Evolutionary conservation across 2,888 invertebrate genomes (phyloP).

Genomic region (Thereva unica): DNA sequence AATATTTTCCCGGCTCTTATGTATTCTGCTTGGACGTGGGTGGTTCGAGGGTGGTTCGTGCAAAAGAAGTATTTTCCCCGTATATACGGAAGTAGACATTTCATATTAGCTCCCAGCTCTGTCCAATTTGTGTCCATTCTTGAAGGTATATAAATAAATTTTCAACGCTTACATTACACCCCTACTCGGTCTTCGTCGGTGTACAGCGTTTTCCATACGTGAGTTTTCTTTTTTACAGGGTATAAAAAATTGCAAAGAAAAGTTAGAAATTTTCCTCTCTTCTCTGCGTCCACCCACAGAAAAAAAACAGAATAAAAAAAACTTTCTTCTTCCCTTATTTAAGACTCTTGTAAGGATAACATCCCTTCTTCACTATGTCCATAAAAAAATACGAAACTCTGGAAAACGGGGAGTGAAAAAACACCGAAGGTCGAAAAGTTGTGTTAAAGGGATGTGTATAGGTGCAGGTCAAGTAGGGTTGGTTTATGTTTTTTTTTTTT

Average conservation of each 20-base stretch:
- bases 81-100: slow-evolving; percentile 11
- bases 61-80: no score
- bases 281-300: no score
- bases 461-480: slow-evolving; percentile 24
- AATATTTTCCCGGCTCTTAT: background rate
- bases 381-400: no score
- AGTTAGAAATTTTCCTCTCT: no score
- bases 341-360: no score
- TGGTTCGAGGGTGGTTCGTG: no score
- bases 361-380: no score
- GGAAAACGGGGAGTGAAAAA: no score
- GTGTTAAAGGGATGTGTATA: background rate
- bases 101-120: slow-evolving; percentile 33
- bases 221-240: background rate
- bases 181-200: background rate
- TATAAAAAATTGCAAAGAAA: slow-evolving; percentile 15
- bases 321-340: no score
- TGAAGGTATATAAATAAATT: slow-evolving; percentile 36
- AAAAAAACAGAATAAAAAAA: no score
- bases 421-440: slow-evolving; percentile 2
- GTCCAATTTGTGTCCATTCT: slow-evolving; percentile 38
- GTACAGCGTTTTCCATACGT: background rate
- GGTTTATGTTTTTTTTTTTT: background rate
- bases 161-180: slow-evolving; percentile 22
- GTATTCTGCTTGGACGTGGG: no score